phyloP scores from a whole-genome alignment of 2,113 vertebrate genomes.

The Dolichallabes microphthalmus region DNA sequence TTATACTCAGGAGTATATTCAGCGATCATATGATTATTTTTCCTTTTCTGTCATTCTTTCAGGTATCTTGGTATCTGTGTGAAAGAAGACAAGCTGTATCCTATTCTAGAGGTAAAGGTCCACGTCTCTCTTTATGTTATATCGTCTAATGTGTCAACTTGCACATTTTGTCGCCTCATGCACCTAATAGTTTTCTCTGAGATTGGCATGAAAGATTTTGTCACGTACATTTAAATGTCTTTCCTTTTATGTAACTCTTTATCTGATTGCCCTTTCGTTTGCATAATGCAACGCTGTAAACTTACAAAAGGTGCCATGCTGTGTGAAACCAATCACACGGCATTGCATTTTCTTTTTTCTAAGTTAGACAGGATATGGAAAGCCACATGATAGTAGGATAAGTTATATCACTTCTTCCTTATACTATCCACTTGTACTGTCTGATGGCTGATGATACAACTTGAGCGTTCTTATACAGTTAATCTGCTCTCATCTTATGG shows the following conservation, averaged over 20 bases:
- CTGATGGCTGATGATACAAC: neutral
- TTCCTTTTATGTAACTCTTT: neutral
- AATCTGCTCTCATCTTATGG: neutral
- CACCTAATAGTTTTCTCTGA: neutral
- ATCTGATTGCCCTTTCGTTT: neutral
- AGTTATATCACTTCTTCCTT: neutral
- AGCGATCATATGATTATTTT: neutral
- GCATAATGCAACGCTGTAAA: neutral
- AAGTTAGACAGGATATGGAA: neutral
- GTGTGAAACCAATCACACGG: neutral
- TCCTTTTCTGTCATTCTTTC: conserved; percentile 41
- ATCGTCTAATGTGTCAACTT: neutral
- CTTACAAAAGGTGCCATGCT: too few relatives aligned
- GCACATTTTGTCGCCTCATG: neutral
- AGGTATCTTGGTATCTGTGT: conserved; percentile 89
- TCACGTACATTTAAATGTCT: neutral
- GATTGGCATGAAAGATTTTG: neutral
- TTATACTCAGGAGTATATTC: neutral
- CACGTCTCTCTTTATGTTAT: neutral
- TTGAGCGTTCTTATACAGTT: neutral
- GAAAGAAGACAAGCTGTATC: conserved; percentile 85
- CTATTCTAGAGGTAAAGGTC: conserved; percentile 80
- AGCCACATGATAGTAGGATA: neutral
- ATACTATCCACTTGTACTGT: neutral
- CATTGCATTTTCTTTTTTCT: neutral